Percentiles rank a stretch among this genome's conserved stretches.
phyloP scores from a whole-genome alignment of 92 coral and sea anemone genomes.

The Porites evermanni region DNA sequence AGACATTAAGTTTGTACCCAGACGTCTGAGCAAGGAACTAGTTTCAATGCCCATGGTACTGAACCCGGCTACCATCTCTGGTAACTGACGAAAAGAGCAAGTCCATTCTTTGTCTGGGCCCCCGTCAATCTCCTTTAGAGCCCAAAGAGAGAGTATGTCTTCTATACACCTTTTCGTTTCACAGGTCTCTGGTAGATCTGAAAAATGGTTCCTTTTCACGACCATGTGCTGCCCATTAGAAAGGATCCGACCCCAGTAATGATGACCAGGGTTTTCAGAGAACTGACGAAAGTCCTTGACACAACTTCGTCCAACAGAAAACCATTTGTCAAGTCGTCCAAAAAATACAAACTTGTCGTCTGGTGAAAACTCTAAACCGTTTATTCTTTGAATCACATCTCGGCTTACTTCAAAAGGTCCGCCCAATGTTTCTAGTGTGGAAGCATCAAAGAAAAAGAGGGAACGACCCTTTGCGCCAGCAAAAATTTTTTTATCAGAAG shows the following conservation, averaged over 20 bases:
- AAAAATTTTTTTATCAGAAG: background rate
- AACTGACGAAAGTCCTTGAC: constrained; percentile 35
- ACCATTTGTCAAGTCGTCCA: constrained; percentile 53
- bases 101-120: background rate
- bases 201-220: background rate
- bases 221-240: background rate
- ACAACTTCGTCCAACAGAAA: constrained; percentile 21
- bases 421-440: background rate
- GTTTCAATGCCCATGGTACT: background rate
- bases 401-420: background rate
- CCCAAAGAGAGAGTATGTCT: background rate
- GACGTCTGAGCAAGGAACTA: background rate
- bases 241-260: background rate
- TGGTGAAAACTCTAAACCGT: constrained; percentile 23
- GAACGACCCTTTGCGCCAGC: constrained; percentile 13
- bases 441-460: background rate
- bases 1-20: too few species aligned
- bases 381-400: background rate
- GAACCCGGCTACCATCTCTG: background rate
- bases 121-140: background rate
- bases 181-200: background rate
- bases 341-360: constrained; percentile 38
- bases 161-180: background rate
- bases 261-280: background rate
- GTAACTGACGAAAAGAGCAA: background rate